These are phyloP conservation scores for Acleris sparsana DNA, from an alignment of 2,888 invertebrate species.

Conservation along the genomic window DNA sequence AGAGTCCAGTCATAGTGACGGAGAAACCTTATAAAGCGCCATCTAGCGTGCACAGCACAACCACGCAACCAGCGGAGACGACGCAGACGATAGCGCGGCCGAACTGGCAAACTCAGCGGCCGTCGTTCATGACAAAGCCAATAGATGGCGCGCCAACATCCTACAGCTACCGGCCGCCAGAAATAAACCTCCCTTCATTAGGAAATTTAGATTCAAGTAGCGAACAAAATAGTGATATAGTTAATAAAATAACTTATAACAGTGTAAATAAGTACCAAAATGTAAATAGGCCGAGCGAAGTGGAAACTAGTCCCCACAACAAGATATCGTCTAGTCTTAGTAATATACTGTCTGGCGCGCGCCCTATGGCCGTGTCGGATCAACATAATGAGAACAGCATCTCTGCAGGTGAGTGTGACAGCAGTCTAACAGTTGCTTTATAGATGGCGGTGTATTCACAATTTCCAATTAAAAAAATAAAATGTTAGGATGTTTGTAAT, in stretches of 20 bases:
- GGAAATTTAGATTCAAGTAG: conserved; percentile 77
- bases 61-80: conserved; percentile 56
- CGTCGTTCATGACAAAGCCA: conserved; percentile 80
- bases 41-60: conserved; percentile 64
- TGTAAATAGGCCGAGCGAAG: conserved; percentile 79
- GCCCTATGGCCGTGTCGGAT: conserved; percentile 78
- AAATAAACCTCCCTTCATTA: conserved; percentile 74
- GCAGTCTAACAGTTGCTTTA: conserved; percentile 17
- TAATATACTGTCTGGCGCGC: conserved; percentile 70
- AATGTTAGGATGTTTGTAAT: too few species aligned
- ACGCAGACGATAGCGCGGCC: conserved; percentile 66
- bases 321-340: conserved; percentile 84
- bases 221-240: conserved; percentile 83
- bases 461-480: too few species aligned
- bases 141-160: conserved; percentile 78
- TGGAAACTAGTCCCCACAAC: conserved; percentile 82
- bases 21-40: conserved; percentile 69
- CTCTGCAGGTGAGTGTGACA: conserved; percentile 64
- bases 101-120: conserved; percentile 72
- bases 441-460: conserved; percentile 41
- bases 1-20: conserved; percentile 61
- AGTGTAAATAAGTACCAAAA: conserved; percentile 83
- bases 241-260: conserved; percentile 81
- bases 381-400: conserved; percentile 78
- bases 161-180: conserved; percentile 75